Evolutionary conservation across 2,888 invertebrate species (phyloP), one percentile per base, ranked within the genome.

Genomic region (Drosophila recens): DNA sequence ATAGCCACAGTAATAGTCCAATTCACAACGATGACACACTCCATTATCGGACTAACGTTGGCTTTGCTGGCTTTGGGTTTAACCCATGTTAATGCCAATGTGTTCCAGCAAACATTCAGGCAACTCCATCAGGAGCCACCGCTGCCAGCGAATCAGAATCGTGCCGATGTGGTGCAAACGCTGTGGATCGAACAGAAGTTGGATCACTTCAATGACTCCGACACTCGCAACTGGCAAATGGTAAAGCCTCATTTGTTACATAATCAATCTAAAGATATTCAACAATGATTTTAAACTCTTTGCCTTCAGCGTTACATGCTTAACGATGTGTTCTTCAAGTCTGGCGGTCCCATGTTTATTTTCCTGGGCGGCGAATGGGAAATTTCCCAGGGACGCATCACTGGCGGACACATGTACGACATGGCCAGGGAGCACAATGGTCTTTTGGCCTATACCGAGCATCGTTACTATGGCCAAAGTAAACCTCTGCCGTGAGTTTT

Each of bases 391-490:
- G 93, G 93, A 4, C 95, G 94, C 93, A 91, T 96, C 80, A 90
- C 89, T 33, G 90, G 86, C 0, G 96, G 97, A 0, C 93, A 95
- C 63, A 94, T 96, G 77, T 93, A 94, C 66, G 94, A 95, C 51
- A 92, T 95, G 89, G 96, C 95, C 0, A 82, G 90, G 56, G 87
- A 92, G 23, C 93, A 95, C 72, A 92, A 93, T 1, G 97, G 95
- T 0, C 94, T 94, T 4, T 92, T 96, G 84, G 95, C 96, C 89
- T 95, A 95, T 78, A 95, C 97, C 0, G 97, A 97, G 89, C 97
- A 97, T 91, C 94, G 97, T 78, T 97, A 95, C 90, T 97, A 97
- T 88, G 97, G 97, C 1, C 86, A 94, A 61, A 97, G 96, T 74
- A 94, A 93, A 69, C 97, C 97, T 0, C 95, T 95, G 17, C 82